phyloP scores from a whole-genome alignment of 1,140 invertebrate species.

The Belonocnema kinseyi region DNA sequence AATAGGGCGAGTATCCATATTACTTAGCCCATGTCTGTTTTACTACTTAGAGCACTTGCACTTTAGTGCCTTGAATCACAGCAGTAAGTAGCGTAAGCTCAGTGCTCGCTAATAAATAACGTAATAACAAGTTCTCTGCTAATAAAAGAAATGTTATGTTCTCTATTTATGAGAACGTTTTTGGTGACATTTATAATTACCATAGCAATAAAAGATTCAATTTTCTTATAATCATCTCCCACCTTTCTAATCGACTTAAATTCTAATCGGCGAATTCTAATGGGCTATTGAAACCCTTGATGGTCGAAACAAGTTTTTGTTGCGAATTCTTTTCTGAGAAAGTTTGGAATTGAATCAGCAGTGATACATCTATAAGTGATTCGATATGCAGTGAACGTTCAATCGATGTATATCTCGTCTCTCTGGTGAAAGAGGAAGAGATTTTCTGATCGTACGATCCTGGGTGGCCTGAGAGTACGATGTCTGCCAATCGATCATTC shows the following conservation, averaged over 20 bases:
- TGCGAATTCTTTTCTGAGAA: background rate
- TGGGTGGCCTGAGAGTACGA: conserved; percentile 23
- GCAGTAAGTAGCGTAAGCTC: conserved; percentile 11
- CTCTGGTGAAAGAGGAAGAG: conserved; percentile 8
- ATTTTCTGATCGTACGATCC: conserved; percentile 12
- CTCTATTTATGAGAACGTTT: too few species aligned
- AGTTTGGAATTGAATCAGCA: background rate
- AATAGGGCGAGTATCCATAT: conserved; percentile 4
- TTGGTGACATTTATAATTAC: too few species aligned
- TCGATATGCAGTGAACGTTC: background rate
- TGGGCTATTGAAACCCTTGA: too few species aligned
- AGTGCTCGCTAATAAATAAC: conserved; percentile 19
- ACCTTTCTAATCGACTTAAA: background rate
- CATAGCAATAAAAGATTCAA: too few species aligned
- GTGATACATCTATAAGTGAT: conserved; percentile 12
- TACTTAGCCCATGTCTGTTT: conserved; percentile 25
- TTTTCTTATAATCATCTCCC: background rate
- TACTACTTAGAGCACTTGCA: conserved; percentile 17
- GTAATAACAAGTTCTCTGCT: background rate
- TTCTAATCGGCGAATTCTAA: too few species aligned
- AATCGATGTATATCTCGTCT: background rate
- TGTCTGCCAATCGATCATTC: conserved; percentile 55
- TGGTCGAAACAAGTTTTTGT: too few species aligned
- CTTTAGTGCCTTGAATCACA: conserved; percentile 12
- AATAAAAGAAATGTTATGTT: too few species aligned